Percentiles rank a stretch among this genome's conserved stretches.
Evolutionary conservation across 2,888 invertebrate genomes (phyloP).

Genomic region (Athalia rosae): DNA sequence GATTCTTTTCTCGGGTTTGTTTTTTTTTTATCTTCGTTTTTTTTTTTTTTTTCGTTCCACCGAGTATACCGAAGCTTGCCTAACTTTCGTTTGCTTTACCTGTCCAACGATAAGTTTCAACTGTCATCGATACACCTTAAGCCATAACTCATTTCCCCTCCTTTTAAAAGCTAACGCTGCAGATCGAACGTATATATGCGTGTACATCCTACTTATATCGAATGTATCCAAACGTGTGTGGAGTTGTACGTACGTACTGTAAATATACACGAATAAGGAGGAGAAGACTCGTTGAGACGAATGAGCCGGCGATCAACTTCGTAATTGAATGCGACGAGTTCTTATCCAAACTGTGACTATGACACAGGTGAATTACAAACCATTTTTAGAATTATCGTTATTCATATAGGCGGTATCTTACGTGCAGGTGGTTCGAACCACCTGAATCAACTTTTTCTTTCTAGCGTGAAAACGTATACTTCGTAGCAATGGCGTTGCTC

Average conservation of each 20-base stretch:
- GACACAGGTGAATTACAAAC: slow-evolving; percentile 27
- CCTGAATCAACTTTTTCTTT: slow-evolving; percentile 8
- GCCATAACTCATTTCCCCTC: slow-evolving; percentile 21
- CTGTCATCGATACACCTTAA: slow-evolving; percentile 25
- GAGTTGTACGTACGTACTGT: neutral
- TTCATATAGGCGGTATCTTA: slow-evolving; percentile 2
- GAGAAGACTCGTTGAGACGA: neutral
- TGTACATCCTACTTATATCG: neutral
- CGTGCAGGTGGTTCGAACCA: slow-evolving; percentile 22
- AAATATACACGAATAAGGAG: neutral
- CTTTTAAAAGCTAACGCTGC: too few relatives aligned
- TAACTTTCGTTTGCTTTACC: slow-evolving; percentile 33
- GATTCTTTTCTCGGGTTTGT: neutral
- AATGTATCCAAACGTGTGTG: neutral
- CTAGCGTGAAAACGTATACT: neutral
- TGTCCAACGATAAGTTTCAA: slow-evolving; percentile 30
- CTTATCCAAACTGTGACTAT: neutral
- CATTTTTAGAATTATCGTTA: slow-evolving; percentile 11
- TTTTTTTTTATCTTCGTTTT: neutral
- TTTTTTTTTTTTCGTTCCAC: neutral
- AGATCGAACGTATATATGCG: neutral
- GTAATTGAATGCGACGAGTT: slow-evolving; percentile 19
- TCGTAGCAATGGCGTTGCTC: slow-evolving; percentile 1
- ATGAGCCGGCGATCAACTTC: neutral
- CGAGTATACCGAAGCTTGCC: slow-evolving; percentile 9